Evolutionary conservation across 1,140 invertebrate species (phyloP).

Genomic region (Popillia japonica): DNA sequence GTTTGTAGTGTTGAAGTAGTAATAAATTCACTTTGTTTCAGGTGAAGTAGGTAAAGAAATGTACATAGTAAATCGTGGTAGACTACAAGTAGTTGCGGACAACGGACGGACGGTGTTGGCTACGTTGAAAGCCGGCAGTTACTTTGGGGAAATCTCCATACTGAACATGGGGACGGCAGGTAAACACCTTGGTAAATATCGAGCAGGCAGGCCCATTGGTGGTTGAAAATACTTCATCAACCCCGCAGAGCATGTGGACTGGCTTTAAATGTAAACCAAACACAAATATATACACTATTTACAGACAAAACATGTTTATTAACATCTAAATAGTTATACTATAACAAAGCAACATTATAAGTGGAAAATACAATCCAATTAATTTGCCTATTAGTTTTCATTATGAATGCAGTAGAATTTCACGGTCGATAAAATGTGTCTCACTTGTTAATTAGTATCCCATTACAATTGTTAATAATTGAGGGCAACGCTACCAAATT

Average conservation of each 20-base stretch:
- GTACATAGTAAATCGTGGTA: slow-evolving; percentile 98
- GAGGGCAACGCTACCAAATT: no score
- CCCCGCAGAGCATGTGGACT: slow-evolving; percentile 33
- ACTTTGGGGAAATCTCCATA: slow-evolving; percentile 99
- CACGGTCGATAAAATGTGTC: no score
- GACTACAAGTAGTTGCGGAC: slow-evolving; percentile 95
- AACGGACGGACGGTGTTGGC: slow-evolving; percentile 97
- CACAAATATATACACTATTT: background rate
- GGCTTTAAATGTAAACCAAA: slow-evolving; percentile 1
- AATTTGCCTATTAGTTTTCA: no score
- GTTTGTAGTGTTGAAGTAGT: no score
- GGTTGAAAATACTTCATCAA: slow-evolving; percentile 40
- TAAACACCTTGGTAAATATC: slow-evolving; percentile 94
- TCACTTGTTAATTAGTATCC: no score
- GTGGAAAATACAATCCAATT: no score
- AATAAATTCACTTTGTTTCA: slow-evolving; percentile 63
- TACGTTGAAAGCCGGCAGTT: slow-evolving; percentile 95
- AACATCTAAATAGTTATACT: no score
- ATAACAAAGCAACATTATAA: no score
- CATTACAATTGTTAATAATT: no score
- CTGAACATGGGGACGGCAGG: slow-evolving; percentile 99
- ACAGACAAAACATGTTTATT: no score
- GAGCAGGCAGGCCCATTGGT: slow-evolving; percentile 61
- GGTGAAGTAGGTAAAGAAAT: slow-evolving; percentile 99
- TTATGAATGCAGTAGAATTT: no score